phyloP scores from a whole-genome alignment of 2,797 vertebrate genomes.

The Anableps anableps region DNA sequence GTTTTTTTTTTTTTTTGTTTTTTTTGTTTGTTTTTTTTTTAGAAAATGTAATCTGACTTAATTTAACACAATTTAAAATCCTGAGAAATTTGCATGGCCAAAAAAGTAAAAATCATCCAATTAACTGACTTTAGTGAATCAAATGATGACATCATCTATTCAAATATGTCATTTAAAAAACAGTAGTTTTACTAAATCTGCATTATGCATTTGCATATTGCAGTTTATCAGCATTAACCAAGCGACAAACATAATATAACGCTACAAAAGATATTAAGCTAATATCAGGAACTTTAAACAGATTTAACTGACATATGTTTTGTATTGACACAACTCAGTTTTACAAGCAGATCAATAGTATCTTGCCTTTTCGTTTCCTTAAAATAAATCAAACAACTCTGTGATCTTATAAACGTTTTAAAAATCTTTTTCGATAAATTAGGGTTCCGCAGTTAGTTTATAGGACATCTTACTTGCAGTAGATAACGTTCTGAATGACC shows the following conservation, averaged over 20 bases:
- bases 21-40: too few species aligned
- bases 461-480: too few species aligned
- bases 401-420: neutral
- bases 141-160: neutral
- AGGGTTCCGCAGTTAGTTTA: neutral
- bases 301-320: neutral
- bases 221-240: neutral
- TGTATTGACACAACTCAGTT: neutral
- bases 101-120: neutral
- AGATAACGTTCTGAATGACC: neutral
- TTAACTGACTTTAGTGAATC: neutral
- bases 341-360: neutral
- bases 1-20: neutral
- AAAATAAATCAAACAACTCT: neutral
- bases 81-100: neutral
- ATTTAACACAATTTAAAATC: neutral
- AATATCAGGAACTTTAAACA: neutral
- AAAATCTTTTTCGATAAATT: neutral
- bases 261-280: neutral
- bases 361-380: neutral
- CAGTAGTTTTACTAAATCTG: neutral
- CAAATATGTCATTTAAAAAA: neutral
- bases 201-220: neutral
- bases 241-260: neutral
- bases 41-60: neutral